Evolutionary conservation across 2,888 invertebrate genomes (phyloP), one percentile per base, ranked within the genome.

Genomic region (Priapulus caudatus): DNA sequence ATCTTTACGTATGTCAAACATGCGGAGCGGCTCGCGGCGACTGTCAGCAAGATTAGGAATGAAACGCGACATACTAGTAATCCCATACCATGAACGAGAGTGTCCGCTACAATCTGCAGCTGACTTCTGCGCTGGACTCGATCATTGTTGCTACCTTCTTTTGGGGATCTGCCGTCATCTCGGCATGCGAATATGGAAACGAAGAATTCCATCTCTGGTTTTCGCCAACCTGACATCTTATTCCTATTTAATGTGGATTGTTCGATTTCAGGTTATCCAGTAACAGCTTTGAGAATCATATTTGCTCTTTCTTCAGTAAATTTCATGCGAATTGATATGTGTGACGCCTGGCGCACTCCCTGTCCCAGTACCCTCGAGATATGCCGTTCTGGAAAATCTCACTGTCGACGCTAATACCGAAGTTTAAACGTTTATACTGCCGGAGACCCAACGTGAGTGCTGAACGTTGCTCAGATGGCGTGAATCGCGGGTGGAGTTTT

Each of bases 311-410:
- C 52, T 49, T 56, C 24, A 1, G 24, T 54, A 51, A 50, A 69
- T 50, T 46, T 72, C 68, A 58, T 71, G 69, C 58, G 71, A 71
- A 20, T 65, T 66, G 47, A 64, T 64, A 49, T 67, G 68, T 21
- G 67, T 54, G 2, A 60, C 62, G 0, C 68, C 68, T 43, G 65
- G 59, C 18, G 67, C 67, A 3, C 58, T 60, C n/a, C n/a, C n/a
- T n/a, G n/a, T 43, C 54, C 23, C 2, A 73, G 48, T 4, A 71
- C 62, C 54, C n/a, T n/a, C 58, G 56, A 53, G 67, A 65, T 21
- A 73, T 52, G 1, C 61, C 62, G 59, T 71, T 68, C 59, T 72
- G 69, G 55, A 70, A 73, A 1, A 69, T 59, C 60, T 73, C 74
- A 0, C 69, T 67, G 2, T 74, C 74, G 48, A 68, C 68, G 1